Evolutionary conservation across 2,888 invertebrate genomes (phyloP), one percentile per base, ranked within the genome.

Genomic region (Venusia cambrica): DNA sequence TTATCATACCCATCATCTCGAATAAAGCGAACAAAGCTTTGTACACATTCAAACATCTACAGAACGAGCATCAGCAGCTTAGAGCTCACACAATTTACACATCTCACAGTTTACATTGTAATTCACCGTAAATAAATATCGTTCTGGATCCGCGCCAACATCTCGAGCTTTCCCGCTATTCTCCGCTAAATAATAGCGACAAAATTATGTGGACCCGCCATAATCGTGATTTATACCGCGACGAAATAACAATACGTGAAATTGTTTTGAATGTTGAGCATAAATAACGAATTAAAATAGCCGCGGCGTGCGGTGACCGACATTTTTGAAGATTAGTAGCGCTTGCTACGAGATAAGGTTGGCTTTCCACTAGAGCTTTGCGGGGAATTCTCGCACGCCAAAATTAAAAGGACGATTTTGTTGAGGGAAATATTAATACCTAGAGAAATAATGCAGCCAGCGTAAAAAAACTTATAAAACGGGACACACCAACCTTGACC

Each of bases 211-310:
- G 44, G 29, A 38, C 41, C 22, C 34, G 32, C 38, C 42, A 40
- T 50, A 47, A 45, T 37, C 19, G 25, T 45, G 50, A 50, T 47
- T 50, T 50, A 50, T 43, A 31, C 13, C 11, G 36, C 41, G 45
- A 26, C 31, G 45, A 50, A 50, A 50, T 43, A 47, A 50, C 47
- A 47, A 47, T 50, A 38, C 42, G 38, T 32, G 39, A 45, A 44
- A 46, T 46, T 9, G 28, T 29, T 38, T 37, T 30, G 37, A 37
- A 42, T 37, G 19, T 13, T 4, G 22, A 22, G 25, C 21, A 34
- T 39, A 34, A 30, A 35, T 36, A 31, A 22, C 26, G 16, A 28
- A 16, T 31, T 34, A 18, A 35, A 35, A 36, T 40, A 27, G 31
- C 35, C 10, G 3, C 6, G 30, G 8, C 20, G 7, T 39, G 34